These are phyloP conservation scores for Tetranychus truncatus DNA, from an alignment of 2,888 invertebrate species.

Conservation along the genomic window DNA sequence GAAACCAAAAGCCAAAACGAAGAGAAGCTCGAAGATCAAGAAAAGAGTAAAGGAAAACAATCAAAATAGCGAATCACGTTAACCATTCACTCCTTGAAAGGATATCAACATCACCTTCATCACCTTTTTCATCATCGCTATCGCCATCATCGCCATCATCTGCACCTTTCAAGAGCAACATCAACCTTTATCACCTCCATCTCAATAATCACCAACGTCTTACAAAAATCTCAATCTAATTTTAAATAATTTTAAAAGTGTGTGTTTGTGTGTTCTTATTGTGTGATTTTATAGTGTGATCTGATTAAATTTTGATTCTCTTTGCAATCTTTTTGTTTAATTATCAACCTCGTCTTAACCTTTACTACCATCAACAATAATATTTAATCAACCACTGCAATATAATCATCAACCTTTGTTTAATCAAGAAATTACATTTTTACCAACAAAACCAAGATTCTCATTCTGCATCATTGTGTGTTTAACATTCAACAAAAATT, in stretches of 20 bases:
- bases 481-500: no score
- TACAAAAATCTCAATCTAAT: no score
- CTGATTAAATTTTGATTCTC: background rate
- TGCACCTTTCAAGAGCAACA: background rate
- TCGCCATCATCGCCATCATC: background rate
- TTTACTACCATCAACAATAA: no score
- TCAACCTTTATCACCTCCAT: no score
- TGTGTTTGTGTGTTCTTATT: background rate
- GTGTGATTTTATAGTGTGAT: background rate
- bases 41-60: background rate
- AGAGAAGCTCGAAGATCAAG: no score
- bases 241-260: no score
- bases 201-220: no score
- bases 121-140: background rate
- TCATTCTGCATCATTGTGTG: no score
- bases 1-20: background rate
- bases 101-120: background rate
- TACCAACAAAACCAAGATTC: no score
- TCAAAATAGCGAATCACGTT: background rate
- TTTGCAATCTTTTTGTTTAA: no score
- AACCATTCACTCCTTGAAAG: background rate
- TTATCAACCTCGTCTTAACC: no score
- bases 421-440: background rate
- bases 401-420: background rate
- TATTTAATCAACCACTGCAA: no score